These are phyloP conservation scores for Psettodes erumei DNA, from an alignment of 2,113 vertebrate genomes.

Conservation along the genomic window DNA sequence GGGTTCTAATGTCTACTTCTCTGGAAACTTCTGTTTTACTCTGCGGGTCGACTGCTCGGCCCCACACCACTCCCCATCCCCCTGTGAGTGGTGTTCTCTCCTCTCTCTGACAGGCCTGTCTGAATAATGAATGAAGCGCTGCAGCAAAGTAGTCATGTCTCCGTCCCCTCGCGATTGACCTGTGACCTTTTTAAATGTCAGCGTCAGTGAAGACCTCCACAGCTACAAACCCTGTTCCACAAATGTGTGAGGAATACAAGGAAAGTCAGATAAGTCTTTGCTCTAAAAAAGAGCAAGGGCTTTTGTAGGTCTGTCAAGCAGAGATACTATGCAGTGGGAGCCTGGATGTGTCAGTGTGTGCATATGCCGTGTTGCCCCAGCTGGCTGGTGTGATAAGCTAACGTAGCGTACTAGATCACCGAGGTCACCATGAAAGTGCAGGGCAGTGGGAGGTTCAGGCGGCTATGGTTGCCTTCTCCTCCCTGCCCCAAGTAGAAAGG, in stretches of 20 bases:
- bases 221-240: background rate
- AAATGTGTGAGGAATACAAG: background rate
- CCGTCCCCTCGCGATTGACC: conserved; percentile 53
- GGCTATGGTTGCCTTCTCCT: conserved; percentile 26
- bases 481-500: conserved; percentile 3
- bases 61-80: conserved; percentile 51
- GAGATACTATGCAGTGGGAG: conserved; percentile 21
- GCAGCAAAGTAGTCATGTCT: conserved; percentile 50
- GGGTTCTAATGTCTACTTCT: conserved; percentile 37
- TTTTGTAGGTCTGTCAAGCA: conserved; percentile 47
- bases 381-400: conserved; percentile 70
- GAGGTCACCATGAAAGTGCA: conserved; percentile 66
- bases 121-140: conserved; percentile 79
- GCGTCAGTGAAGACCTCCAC: background rate
- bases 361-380: conserved; percentile 35
- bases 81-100: conserved; percentile 60
- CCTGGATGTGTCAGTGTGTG: conserved; percentile 31
- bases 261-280: conserved; percentile 38
- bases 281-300: conserved; percentile 36
- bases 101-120: conserved; percentile 58
- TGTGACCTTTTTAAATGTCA: conserved; percentile 66
- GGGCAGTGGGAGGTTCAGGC: conserved; percentile 18
- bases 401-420: conserved; percentile 58
- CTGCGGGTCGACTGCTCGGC: conserved; percentile 37
- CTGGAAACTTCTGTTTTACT: conserved; percentile 55